Evolutionary conservation across 2,113 vertebrate genomes (phyloP), one percentile per base, ranked within the genome.

Genomic region (Taurulus bubalis): DNA sequence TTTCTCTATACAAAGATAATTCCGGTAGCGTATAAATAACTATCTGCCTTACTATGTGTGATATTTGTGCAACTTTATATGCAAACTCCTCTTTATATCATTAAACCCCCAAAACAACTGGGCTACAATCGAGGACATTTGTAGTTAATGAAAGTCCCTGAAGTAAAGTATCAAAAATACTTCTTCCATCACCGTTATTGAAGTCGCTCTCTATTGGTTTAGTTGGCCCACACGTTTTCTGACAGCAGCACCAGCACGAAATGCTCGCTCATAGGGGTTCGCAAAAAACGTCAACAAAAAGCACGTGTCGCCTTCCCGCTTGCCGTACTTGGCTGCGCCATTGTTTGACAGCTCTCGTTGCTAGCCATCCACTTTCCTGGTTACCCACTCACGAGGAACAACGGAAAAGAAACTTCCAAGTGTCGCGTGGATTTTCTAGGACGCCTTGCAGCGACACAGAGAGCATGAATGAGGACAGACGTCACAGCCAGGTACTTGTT

Each of bases 311-410:
- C 16, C 90, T 49, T 91, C 71, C 6, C 11, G 87, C 89, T 93
- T 90, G 87, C 93, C 93, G 93, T 94, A 94, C 70, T 89, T 80
- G 40, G 78, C 84, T 78, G 77, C 89, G 89, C 91, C 85, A 82
- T 88, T 84, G 63, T 77, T 86, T 89, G 86, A 78, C 85, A 88
- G 83, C 0, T 70, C 60, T 34, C 30, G 84, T 85, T 87, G 87
- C 87, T 90, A 91, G 42, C 80, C 15, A 49, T 56, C 38, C 4
- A 85, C 56, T 87, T 68, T 74, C 75, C 22, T 88, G 77, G 85
- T 72, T 87, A 75, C 82, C 18, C 22, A 4, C 42, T 47, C 30
- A 14, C 45, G 53, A 38, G n/a, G n/a, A 77, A 22, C 10, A 18
- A 8, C 2, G 15, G 14, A 4, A 28, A 30, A 77, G 40, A 66